Evolutionary conservation across 1,140 invertebrate species (phyloP), one percentile per base, ranked within the genome.

Genomic region (Lucilia cuprina): DNA sequence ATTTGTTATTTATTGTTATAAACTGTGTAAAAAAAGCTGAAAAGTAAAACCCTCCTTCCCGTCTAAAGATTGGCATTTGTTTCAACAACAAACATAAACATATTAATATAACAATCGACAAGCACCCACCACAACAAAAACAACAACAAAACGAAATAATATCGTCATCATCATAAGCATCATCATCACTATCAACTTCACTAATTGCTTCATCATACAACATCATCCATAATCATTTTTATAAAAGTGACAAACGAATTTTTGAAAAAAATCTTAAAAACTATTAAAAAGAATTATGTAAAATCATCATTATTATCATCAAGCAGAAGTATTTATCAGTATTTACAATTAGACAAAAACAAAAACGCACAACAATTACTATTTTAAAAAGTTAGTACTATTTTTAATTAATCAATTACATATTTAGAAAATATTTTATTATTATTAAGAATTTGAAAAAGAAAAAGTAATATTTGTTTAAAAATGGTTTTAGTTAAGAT

Each of bases 251-350:
- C 50, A 55, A 55, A 55, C 7, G 10, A 41, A 41, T 8, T 41
- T 41, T 41, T 41, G 5, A 60, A 60, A 60, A 60, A 14, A 60
- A 60, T 60, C 13, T 21, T 8, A 21, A 21, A 21, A 70, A 21
- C n/a, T 70, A 70, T 21, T 70, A 7, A 70, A 70, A 70, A 12
- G 12, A 19, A 21, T 70, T 70, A 30, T 30, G 25, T 30, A 30
- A 1, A 30, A 30, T 47, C 17, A 78, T 78, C 75, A 80, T 80
- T 47, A 49, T 5, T 17, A 19, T 35, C 75, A 78, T 78, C 41
- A 12, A 34, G 75, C 13, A 78, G 34, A 35, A 19, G 75, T 35
- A 35, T 78, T 41, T 78, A 78, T 78, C 75, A 41, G 75, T 78
- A 41, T 78, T 49, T 78, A 78, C 75, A 35, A 35, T 35, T 49